These are phyloP conservation scores for Microctonus aethiopoides DNA, from an alignment of 2,888 invertebrate species.

Conservation along the genomic window DNA sequence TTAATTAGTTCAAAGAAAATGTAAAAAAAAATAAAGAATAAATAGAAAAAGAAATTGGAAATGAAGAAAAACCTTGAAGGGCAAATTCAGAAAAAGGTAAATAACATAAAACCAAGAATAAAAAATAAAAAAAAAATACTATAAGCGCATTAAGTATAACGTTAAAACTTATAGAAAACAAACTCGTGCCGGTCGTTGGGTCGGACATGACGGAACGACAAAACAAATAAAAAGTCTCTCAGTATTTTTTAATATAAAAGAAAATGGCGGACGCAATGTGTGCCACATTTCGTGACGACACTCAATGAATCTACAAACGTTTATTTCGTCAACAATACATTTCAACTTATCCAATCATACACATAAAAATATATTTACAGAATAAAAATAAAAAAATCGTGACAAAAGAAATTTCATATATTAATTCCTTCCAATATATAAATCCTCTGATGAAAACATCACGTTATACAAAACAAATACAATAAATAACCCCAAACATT, in stretches of 20 bases:
- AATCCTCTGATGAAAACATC: background rate
- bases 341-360: constrained; percentile 54
- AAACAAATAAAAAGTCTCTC: constrained; percentile 37
- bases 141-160: no score
- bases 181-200: constrained; percentile 46
- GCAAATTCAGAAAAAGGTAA: constrained; percentile 13
- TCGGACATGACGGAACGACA: constrained; percentile 45
- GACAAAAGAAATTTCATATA: background rate
- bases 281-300: constrained; percentile 53
- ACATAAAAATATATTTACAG: background rate
- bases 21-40: constrained; percentile 34
- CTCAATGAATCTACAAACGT: constrained; percentile 43
- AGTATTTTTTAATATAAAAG: constrained; percentile 45
- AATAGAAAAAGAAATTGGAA: constrained; percentile 28
- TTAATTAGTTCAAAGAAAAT: constrained; percentile 52
- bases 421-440: background rate
- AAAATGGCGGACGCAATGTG: constrained; percentile 38
- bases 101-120: constrained; percentile 1
- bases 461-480: background rate
- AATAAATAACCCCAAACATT: background rate
- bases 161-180: constrained; percentile 8
- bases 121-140: background rate
- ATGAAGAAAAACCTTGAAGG: constrained; percentile 15
- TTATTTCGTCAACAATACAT: constrained; percentile 53
- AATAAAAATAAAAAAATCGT: background rate